Percentiles rank a stretch among this genome's conserved stretches.
These are phyloP conservation scores for Sula dactylatra DNA, from an alignment of 2,113 vertebrate genomes.

Conservation along the genomic window DNA sequence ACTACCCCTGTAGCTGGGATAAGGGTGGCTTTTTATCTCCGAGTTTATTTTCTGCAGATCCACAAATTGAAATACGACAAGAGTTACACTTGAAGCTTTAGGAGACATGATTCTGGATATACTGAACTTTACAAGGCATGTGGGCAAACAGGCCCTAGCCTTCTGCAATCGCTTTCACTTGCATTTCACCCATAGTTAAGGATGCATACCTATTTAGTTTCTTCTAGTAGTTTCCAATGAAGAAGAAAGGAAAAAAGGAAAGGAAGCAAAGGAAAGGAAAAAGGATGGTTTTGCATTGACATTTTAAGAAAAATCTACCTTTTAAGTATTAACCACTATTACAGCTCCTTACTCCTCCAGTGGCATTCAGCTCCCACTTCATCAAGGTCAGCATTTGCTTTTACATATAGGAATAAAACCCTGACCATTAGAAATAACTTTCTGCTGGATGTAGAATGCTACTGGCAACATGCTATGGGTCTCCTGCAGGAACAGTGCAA, in stretches of 20 bases:
- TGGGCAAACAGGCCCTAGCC: not conserved
- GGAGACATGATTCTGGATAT: not conserved
- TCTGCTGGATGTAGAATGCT: not conserved
- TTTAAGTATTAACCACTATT: not conserved
- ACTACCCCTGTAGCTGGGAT: constrained; percentile 26
- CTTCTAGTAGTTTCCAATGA: not conserved
- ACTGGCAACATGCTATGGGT: not conserved
- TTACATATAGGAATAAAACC: not conserved
- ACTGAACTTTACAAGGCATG: not conserved
- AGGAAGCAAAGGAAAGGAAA: too few species aligned
- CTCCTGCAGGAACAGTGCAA: not conserved
- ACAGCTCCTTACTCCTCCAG: not conserved
- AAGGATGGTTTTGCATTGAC: not conserved
- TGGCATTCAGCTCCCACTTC: not conserved
- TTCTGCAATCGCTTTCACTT: not conserved
- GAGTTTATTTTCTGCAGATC: constrained; percentile 6
- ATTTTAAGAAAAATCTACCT: not conserved
- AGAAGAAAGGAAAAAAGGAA: not conserved
- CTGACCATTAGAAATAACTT: not conserved
- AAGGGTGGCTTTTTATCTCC: constrained; percentile 41
- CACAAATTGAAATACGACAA: not conserved
- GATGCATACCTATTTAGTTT: not conserved
- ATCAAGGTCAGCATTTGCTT: not conserved
- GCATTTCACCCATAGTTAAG: not conserved
- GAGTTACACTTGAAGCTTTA: not conserved